Evolutionary conservation across 1,140 invertebrate genomes (phyloP).

Genomic region (Tigriopus japonicus): DNA sequence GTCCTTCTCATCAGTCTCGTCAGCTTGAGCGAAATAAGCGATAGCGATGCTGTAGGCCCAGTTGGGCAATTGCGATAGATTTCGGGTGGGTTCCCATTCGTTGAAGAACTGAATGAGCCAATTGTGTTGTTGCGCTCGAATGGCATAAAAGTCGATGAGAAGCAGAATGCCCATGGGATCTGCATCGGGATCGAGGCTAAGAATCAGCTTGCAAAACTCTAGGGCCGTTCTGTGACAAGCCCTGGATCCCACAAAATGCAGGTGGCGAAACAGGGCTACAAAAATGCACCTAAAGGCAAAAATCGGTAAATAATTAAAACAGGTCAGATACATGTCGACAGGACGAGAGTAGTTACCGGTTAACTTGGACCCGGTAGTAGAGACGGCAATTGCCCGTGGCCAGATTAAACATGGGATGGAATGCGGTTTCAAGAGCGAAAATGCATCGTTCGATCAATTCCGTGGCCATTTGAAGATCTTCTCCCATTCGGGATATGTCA

Average conservation of each 20-base stretch:
- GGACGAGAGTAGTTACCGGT: constrained; percentile 33
- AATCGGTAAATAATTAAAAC: constrained; percentile 3
- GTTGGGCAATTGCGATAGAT: constrained; percentile 58
- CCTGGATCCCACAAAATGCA: constrained; percentile 51
- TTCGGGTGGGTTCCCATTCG: constrained; percentile 20
- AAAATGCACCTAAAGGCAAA: constrained; percentile 42
- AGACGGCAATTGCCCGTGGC: constrained; percentile 50
- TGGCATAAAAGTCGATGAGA: constrained; percentile 67
- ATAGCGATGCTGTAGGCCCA: constrained; percentile 66
- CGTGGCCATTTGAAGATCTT: constrained; percentile 55
- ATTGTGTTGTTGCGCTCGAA: constrained; percentile 55
- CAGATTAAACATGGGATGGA: constrained; percentile 61
- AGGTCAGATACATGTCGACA: no score
- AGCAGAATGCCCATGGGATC: constrained; percentile 66
- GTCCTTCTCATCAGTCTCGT: constrained; percentile 10
- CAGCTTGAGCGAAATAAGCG: constrained; percentile 40
- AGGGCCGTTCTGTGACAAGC: constrained; percentile 54
- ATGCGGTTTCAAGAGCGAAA: constrained; percentile 51
- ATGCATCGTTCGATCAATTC: constrained; percentile 57
- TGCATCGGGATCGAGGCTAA: constrained; percentile 55
- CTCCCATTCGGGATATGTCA: constrained; percentile 54
- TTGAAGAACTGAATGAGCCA: constrained; percentile 47
- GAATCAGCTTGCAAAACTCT: constrained; percentile 51
- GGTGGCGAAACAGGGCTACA: constrained; percentile 64
- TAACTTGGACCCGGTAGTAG: constrained; percentile 62